Percentiles rank a stretch among this genome's conserved stretches.
These are phyloP conservation scores for Sardinella longiceps DNA, from an alignment of 2,797 vertebrate genomes.

Conservation along the genomic window DNA sequence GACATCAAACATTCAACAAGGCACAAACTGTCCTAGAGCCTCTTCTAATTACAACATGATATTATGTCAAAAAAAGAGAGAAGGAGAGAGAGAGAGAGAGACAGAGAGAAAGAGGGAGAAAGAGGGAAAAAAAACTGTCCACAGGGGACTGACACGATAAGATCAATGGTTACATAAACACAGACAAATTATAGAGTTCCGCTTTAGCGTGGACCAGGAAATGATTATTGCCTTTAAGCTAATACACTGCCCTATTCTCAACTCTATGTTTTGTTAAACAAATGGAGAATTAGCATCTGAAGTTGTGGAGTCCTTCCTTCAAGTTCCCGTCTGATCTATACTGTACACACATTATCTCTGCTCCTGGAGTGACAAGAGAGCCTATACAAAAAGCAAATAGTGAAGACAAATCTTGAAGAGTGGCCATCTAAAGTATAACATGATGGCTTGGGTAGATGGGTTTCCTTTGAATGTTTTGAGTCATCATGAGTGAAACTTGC, in stretches of 20 bases:
- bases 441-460: too few relatives aligned
- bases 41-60: conserved; percentile 54
- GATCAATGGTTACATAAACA: conserved; percentile 59
- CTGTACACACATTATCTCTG: too few relatives aligned
- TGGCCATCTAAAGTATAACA: background rate
- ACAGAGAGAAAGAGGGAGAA: background rate
- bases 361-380: background rate
- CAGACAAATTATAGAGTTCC: conserved; percentile 51
- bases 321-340: conserved; percentile 14
- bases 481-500: background rate
- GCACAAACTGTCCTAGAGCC: conserved; percentile 42
- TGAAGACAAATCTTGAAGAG: background rate
- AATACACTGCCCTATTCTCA: conserved; percentile 44
- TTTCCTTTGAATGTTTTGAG: background rate
- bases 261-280: conserved; percentile 47
- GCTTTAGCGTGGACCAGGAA: conserved; percentile 53
- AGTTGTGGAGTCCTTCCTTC: conserved; percentile 37
- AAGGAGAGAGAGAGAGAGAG: background rate
- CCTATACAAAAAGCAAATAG: background rate
- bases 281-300: conserved; percentile 42
- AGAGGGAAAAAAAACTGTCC: background rate
- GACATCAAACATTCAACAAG: conserved; percentile 47
- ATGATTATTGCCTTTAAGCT: conserved; percentile 55
- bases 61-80: conserved; percentile 36
- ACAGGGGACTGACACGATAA: conserved; percentile 45